These are phyloP conservation scores for Adelphocoris suturalis DNA, from an alignment of 2,888 invertebrate genomes.

Conservation along the genomic window DNA sequence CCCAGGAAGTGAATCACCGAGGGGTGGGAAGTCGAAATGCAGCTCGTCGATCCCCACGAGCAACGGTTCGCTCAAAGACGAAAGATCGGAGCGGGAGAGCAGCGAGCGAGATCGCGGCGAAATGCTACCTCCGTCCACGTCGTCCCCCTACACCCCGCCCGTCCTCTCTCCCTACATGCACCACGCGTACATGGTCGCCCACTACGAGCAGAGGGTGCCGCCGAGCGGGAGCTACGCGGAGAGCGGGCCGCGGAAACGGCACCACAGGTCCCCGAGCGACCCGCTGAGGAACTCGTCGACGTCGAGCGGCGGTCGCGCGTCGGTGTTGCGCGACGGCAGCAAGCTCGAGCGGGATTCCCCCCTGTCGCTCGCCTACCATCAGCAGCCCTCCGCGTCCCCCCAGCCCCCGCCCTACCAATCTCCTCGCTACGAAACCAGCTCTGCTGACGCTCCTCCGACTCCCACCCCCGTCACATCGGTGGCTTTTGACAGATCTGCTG, in stretches of 20 bases:
- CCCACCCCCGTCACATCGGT: constrained; percentile 79
- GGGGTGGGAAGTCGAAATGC: constrained; percentile 70
- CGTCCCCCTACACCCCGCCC: constrained; percentile 79
- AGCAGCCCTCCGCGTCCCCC: constrained; percentile 75
- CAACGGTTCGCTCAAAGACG: constrained; percentile 71
- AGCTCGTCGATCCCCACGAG: constrained; percentile 68
- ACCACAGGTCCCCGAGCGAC: constrained; percentile 81
- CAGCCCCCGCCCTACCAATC: constrained; percentile 80
- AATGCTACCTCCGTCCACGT: constrained; percentile 78
- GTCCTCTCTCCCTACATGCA: constrained; percentile 80
- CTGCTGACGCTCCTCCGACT: constrained; percentile 80
- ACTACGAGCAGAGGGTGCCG: constrained; percentile 78
- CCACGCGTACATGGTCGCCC: constrained; percentile 78
- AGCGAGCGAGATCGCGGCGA: constrained; percentile 72
- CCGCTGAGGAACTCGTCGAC: constrained; percentile 73
- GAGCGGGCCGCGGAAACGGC: constrained; percentile 80
- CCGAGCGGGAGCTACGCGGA: constrained; percentile 76
- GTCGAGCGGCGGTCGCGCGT: constrained; percentile 83
- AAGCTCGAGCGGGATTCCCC: constrained; percentile 76
- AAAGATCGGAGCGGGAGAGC: constrained; percentile 64
- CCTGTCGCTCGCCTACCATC: constrained; percentile 76
- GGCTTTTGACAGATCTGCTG: constrained; percentile 79
- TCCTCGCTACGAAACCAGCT: constrained; percentile 79
- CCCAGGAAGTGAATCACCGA: constrained; percentile 72
- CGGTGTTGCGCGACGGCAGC: constrained; percentile 84